Percentiles rank a stretch among this genome's conserved stretches.
Conservation (phyloP, 2,797 vertebrate genomes). For the Picus viridis region DNA sequence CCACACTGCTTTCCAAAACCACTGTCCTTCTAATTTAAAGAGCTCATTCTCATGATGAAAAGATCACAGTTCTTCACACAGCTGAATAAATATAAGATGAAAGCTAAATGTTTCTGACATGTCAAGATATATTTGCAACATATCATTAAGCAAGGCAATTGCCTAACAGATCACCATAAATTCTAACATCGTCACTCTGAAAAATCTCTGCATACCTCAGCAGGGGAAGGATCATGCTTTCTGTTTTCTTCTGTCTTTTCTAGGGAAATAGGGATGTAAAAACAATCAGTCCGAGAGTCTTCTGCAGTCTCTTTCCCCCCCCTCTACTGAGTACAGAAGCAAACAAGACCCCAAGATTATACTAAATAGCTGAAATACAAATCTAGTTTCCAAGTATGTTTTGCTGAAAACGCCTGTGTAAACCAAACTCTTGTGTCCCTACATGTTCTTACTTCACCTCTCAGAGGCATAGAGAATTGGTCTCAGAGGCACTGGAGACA, state of each 20-base stretch:
- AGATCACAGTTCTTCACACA: not conserved
- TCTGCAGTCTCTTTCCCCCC: not conserved
- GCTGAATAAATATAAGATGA: not conserved
- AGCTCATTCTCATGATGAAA: not conserved
- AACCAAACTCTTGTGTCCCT: not conserved
- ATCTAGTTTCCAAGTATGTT: not conserved
- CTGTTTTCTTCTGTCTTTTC: not conserved
- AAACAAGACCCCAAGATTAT: not conserved
- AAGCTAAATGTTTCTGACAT: not conserved
- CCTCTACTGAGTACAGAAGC: not conserved
- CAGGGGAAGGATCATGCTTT: not conserved
- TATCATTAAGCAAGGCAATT: constrained; percentile 18
- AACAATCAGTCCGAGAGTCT: not conserved
- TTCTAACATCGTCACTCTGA: not conserved
- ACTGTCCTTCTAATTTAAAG: not conserved
- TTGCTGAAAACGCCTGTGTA: not conserved
- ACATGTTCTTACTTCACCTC: not conserved
- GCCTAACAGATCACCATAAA: not conserved
- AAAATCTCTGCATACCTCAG: not conserved
- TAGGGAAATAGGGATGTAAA: not conserved
- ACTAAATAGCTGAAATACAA: not conserved
- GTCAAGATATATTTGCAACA: not conserved
- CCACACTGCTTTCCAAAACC: not conserved
- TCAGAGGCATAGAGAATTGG: not conserved
- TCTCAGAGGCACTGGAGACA: not conserved